Conservation (phyloP, 1,140 invertebrate genomes). For the Hylyphantes graminicola region DNA sequence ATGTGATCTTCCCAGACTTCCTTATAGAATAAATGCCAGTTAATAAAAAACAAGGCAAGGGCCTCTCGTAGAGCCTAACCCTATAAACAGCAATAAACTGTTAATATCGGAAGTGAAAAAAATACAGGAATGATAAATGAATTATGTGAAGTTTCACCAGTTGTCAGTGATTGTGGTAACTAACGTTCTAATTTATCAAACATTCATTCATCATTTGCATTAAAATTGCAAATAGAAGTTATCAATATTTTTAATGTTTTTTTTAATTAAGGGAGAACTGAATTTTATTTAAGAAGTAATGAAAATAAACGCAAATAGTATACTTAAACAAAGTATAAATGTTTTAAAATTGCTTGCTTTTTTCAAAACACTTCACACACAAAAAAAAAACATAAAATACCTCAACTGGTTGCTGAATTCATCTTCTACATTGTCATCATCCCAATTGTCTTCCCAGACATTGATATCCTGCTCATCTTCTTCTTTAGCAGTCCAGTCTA, state of each 20-base stretch:
- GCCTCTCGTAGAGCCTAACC: neutral
- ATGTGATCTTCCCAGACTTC: too few species aligned
- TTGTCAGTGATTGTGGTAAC: neutral
- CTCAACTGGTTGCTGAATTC: conserved; percentile 96
- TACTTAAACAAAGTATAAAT: too few species aligned
- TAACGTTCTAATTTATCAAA: neutral
- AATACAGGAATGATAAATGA: neutral
- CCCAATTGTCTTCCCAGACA: conserved; percentile 99
- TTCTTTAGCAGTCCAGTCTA: conserved; percentile 90
- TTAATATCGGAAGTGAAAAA: neutral
- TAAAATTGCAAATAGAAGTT: too few species aligned
- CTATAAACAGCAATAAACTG: neutral
- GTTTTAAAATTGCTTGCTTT: too few species aligned
- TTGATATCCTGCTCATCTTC: conserved; percentile 94
- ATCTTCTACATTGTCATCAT: conserved; percentile 98
- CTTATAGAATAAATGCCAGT: too few species aligned
- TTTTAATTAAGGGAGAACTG: too few species aligned
- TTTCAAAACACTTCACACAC: too few species aligned
- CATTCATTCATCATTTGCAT: too few species aligned
- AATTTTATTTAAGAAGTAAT: too few species aligned
- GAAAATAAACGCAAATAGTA: too few species aligned
- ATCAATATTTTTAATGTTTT: too few species aligned
- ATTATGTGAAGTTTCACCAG: neutral
- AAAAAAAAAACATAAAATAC: conserved; percentile 67
- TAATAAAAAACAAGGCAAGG: conserved; percentile 5